Conservation (phyloP, 2,797 vertebrate genomes). For the Tangara arthus region DNA sequence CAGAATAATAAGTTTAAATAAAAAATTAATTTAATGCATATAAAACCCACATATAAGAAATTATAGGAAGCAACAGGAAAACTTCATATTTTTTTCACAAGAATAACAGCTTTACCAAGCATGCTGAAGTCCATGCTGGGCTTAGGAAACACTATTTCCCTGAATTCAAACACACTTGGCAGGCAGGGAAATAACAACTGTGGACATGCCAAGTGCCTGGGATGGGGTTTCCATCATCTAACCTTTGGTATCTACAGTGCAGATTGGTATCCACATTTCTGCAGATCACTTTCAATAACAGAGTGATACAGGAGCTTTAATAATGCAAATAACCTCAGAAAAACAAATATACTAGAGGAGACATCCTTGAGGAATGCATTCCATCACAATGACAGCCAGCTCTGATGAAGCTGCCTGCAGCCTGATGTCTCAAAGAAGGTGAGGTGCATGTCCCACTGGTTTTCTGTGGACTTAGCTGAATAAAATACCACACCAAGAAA, state of each 20-base stretch:
- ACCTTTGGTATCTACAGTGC: not conserved
- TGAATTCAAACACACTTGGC: not conserved
- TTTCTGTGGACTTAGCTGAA: not conserved
- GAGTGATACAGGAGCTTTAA: not conserved
- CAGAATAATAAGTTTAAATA: not conserved
- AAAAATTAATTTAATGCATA: not conserved
- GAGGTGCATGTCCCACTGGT: not conserved
- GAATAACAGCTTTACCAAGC: not conserved
- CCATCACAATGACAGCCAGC: not conserved
- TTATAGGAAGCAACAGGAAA: not conserved
- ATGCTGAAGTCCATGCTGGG: not conserved
- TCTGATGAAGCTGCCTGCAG: not conserved
- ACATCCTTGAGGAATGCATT: not conserved
- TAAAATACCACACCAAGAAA: not conserved
- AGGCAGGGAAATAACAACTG: not conserved
- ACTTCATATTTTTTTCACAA: not conserved
- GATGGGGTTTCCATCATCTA: not conserved
- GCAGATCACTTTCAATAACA: not conserved
- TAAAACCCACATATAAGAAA: not conserved
- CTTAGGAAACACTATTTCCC: not conserved
- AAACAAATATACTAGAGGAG: not conserved
- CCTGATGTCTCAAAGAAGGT: not conserved
- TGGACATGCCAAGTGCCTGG: not conserved
- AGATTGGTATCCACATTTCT: not conserved
- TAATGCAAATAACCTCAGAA: not conserved